Base-by-base conservation (phyloP, 1,140 invertebrate species). In the Zaprionus taronus region DNA sequence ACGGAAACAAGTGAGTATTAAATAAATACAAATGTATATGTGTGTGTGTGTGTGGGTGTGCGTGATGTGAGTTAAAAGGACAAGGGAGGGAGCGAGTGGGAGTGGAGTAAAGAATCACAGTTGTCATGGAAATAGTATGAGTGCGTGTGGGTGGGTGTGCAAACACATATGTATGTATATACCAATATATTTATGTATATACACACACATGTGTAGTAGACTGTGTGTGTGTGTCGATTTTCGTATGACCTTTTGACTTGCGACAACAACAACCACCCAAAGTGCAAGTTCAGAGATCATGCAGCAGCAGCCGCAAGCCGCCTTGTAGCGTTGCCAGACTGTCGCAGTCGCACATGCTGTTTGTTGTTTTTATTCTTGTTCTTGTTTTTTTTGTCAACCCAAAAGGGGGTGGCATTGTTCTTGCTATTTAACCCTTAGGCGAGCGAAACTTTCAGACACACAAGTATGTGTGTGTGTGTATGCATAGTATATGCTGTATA, bases 221-320 rank as follows among this genome's bases (percentile, higher is more conserved):
- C 31, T 34, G 38, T 53, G 28, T 53, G 34, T 31, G 31, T 41
- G 20, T 62, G 55, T 65, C 57, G 61, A 36, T 72, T 67, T 72
- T 72, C 58, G 58, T 75, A 77, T 81, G 81, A 87, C 84, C 84
- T 89, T 87, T 87, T 87, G 84, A 87, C 84, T 89, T 77, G 74
- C 51, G 17, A 24, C 26, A 47, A 55, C 44, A 51, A 9, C 41
- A 71, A 71, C 47, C 36, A 70, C 41, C 20, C 20, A 55, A 65
- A 65, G 41, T 58, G 71, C 65, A 71, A 73, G 76, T 70, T 79
- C 60, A 62, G 26, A 72, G 74, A 72, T 77, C 69, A 58, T 58
- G 57, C 41, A 56, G 61, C 70, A 79, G 69, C 69, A 62, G 53
- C 49, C 67, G 22, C 24, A 41, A 36, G 36, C 22, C 60, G 49